Conservation (phyloP, 2,113 vertebrate genomes). For the Psettodes erumei region DNA sequence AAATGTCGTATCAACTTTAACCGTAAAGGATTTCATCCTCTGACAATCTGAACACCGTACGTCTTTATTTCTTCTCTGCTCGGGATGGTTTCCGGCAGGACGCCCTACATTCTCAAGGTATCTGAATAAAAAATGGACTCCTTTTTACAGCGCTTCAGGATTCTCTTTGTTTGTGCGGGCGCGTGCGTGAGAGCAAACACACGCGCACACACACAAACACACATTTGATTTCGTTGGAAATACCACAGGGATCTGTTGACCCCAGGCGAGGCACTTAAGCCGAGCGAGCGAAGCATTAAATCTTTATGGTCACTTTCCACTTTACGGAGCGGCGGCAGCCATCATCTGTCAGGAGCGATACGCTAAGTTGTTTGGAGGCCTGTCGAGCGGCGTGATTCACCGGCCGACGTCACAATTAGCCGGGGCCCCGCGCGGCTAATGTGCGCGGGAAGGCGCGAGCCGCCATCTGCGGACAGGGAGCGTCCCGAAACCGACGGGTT, state of each 20-base stretch:
- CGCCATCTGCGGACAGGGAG: slow-evolving; percentile 1
- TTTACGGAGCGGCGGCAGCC: slow-evolving; percentile 63
- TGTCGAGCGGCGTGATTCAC: slow-evolving; percentile 52
- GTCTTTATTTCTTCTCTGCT: not conserved
- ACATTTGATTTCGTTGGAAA: slow-evolving; percentile 56
- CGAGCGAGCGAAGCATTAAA: slow-evolving; percentile 70
- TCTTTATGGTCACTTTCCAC: slow-evolving; percentile 74
- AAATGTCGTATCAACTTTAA: not conserved
- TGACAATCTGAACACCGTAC: not conserved
- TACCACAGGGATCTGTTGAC: slow-evolving; percentile 74
- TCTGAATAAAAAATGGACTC: slow-evolving; percentile 13
- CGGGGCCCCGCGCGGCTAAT: no score
- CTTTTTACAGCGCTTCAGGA: slow-evolving; percentile 4
- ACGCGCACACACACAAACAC: no score
- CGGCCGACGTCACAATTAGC: slow-evolving; percentile 48
- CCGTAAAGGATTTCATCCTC: not conserved
- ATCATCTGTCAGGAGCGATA: slow-evolving; percentile 64
- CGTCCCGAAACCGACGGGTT: not conserved
- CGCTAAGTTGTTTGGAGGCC: slow-evolving; percentile 60
- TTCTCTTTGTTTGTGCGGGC: not conserved
- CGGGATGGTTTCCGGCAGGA: not conserved
- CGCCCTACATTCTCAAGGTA: slow-evolving; percentile 15
- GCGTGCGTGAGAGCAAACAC: not conserved
- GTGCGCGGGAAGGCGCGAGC: not conserved
- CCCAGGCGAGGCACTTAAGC: slow-evolving; percentile 69